Percentiles rank a stretch among this genome's conserved stretches.
These are phyloP conservation scores for Xyrauchen texanus DNA, from an alignment of 2,113 vertebrate genomes.

Conservation along the genomic window DNA sequence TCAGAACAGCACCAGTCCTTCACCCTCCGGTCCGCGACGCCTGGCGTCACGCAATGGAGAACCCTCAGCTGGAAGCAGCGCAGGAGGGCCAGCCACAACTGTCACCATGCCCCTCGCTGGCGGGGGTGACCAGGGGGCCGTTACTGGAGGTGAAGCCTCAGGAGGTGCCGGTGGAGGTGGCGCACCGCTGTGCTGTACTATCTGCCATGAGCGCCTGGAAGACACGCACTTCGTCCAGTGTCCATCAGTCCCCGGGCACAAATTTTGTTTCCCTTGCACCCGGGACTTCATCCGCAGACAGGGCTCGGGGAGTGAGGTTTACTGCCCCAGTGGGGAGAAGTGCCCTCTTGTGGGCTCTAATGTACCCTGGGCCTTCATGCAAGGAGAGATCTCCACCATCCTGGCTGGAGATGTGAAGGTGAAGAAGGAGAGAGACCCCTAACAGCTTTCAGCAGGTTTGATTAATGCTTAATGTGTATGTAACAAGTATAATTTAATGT, in stretches of 20 bases:
- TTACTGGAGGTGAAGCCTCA: slow-evolving; percentile 35
- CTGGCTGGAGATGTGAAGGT: slow-evolving; percentile 86
- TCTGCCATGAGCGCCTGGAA: slow-evolving; percentile 85
- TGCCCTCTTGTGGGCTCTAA: slow-evolving; percentile 86
- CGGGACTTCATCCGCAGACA: slow-evolving; percentile 85
- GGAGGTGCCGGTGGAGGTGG: slow-evolving; percentile 50
- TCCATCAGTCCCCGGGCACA: slow-evolving; percentile 83
- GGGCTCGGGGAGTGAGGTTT: slow-evolving; percentile 81
- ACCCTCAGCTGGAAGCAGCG: slow-evolving; percentile 65
- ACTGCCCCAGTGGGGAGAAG: slow-evolving; percentile 87
- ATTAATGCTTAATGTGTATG: not conserved
- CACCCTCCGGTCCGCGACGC: slow-evolving; percentile 75
- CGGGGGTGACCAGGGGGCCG: slow-evolving; percentile 53
- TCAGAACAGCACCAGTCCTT: slow-evolving; percentile 79
- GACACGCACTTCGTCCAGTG: slow-evolving; percentile 88
- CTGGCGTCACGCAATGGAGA: slow-evolving; percentile 80
- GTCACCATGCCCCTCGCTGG: slow-evolving; percentile 68
- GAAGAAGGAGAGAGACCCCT: slow-evolving; percentile 85
- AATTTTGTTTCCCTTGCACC: slow-evolving; percentile 90
- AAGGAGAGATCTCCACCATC: slow-evolving; percentile 88
- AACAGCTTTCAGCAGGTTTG: slow-evolving; percentile 48
- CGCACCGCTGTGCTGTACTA: slow-evolving; percentile 83
- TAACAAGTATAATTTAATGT: too few relatives aligned
- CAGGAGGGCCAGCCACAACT: slow-evolving; percentile 61
- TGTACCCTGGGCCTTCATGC: slow-evolving; percentile 91